A percentile compares a stretch with the other conserved stretches of the same genome.
These are phyloP conservation scores for Dioctria linearis DNA, from an alignment of 2,888 invertebrate genomes.

Conservation along the genomic window DNA sequence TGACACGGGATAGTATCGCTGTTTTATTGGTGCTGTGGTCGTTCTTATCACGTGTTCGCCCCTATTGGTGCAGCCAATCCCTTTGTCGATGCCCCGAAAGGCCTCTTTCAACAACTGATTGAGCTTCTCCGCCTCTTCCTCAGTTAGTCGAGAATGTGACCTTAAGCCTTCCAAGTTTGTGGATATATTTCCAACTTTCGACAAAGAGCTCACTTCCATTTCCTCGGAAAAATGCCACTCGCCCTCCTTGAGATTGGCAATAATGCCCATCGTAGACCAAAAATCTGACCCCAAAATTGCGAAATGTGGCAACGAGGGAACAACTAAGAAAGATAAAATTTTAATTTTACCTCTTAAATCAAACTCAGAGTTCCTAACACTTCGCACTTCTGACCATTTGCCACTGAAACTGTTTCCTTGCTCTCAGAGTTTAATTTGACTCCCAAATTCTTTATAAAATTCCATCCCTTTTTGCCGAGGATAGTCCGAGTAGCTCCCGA, in stretches of 20 bases:
- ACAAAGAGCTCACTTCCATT: background rate
- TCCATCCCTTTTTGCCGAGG: constrained; percentile 33
- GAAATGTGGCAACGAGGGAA: background rate
- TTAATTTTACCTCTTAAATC: background rate
- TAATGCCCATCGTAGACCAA: background rate
- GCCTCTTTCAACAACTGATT: too few relatives aligned
- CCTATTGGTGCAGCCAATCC: constrained; percentile 2
- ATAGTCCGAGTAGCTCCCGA: constrained; percentile 37
- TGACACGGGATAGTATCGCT: too few relatives aligned
- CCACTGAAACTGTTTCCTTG: background rate
- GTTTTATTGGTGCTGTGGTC: background rate
- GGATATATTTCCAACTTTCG: too few relatives aligned
- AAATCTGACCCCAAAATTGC: constrained; percentile 10
- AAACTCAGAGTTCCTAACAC: background rate
- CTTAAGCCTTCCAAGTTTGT: too few relatives aligned
- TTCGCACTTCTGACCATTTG: too few relatives aligned
- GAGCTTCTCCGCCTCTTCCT: background rate
- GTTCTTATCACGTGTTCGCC: constrained; percentile 22
- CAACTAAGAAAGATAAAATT: background rate
- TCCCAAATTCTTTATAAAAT: constrained; percentile 15
- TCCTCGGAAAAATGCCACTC: constrained; percentile 1
- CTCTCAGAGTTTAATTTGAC: background rate
- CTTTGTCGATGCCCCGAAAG: background rate
- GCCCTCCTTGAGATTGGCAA: background rate
- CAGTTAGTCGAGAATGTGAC: background rate